A percentile compares a stretch with the other conserved stretches of the same genome.
Conservation (phyloP, 2,888 invertebrate genomes). For the Congeria kusceri region DNA sequence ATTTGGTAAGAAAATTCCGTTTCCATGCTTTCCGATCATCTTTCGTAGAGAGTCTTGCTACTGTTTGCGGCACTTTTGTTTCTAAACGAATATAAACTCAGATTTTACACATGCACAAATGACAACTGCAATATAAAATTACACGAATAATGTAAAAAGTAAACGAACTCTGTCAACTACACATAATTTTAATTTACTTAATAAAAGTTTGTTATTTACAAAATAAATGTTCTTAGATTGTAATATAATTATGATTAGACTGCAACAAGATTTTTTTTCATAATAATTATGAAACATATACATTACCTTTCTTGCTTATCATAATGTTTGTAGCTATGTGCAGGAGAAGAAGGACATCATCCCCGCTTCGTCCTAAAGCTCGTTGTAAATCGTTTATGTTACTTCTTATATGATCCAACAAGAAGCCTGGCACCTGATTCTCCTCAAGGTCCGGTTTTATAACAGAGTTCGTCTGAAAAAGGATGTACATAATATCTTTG, state of each 20-base stretch:
- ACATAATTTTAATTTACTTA: too few species aligned
- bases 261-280: too few species aligned
- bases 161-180: too few species aligned
- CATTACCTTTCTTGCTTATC: background rate
- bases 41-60: conserved; percentile 26
- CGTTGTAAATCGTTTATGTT: conserved; percentile 62
- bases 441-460: conserved; percentile 36
- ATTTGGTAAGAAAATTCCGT: conserved; percentile 38
- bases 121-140: too few species aligned
- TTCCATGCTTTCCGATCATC: conserved; percentile 51
- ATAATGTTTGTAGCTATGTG: conserved; percentile 53
- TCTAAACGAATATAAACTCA: too few species aligned
- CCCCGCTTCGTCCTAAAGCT: conserved; percentile 60
- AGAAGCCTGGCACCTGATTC: conserved; percentile 45
- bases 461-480: conserved; percentile 36
- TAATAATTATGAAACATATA: too few species aligned
- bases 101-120: too few species aligned
- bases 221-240: too few species aligned
- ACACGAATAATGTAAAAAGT: too few species aligned
- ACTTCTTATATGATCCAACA: conserved; percentile 64
- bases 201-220: too few species aligned
- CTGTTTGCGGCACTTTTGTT: background rate
- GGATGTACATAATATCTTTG: too few species aligned
- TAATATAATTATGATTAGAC: too few species aligned
- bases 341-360: conserved; percentile 69